These are phyloP conservation scores for Brachypodius melanocephalos DNA, from an alignment of 2,113 vertebrate species.

Conservation along the genomic window DNA sequence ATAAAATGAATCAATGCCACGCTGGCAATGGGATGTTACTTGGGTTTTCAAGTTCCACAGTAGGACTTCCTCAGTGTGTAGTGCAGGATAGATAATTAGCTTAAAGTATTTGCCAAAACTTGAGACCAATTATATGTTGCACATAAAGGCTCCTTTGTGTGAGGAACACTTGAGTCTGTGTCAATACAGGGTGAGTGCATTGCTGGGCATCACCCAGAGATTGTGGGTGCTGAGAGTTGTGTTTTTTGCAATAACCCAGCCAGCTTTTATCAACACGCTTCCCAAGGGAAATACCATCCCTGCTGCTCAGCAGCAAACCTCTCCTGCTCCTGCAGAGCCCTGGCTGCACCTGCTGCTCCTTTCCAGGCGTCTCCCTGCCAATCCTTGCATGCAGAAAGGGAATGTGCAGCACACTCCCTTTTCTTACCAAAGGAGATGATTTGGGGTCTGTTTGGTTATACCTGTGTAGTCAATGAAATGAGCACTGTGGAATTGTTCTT, in stretches of 20 bases:
- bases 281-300: neutral
- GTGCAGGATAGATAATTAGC: neutral
- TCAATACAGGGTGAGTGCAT: neutral
- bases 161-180: neutral
- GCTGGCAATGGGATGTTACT: neutral
- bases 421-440: neutral
- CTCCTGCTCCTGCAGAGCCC: neutral
- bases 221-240: neutral
- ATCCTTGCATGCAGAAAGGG: neutral
- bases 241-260: neutral
- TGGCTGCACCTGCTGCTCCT: neutral
- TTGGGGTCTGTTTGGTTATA: neutral
- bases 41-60: neutral
- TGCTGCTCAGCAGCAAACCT: neutral
- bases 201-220: neutral
- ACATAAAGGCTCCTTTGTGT: neutral
- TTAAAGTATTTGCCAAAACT: neutral
- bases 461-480: neutral
- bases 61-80: neutral
- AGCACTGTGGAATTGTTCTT: neutral
- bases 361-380: neutral
- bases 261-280: neutral
- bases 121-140: neutral
- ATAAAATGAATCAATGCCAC: neutral
- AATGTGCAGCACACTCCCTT: accelerated